A percentile compares a stretch with the other conserved stretches of the same genome.
phyloP scores from a whole-genome alignment of 2,113 vertebrate species.

The Syngnathoides biaculeatus region DNA sequence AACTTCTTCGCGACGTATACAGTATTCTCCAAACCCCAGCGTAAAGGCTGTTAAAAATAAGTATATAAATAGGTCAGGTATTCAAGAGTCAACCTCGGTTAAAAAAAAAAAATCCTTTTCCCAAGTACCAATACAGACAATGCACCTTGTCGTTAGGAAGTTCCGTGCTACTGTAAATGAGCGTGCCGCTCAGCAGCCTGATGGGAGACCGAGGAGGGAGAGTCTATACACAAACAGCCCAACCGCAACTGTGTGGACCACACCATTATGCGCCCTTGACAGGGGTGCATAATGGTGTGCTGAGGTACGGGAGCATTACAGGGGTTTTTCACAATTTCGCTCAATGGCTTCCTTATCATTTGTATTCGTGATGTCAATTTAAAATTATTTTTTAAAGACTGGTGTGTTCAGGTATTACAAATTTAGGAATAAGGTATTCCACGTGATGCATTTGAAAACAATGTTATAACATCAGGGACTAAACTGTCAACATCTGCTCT shows the following conservation, averaged over 20 bases:
- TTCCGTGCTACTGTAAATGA: slow-evolving; percentile 1
- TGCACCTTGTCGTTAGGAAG: not conserved
- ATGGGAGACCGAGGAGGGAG: slow-evolving; percentile 10
- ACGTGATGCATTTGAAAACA: not conserved
- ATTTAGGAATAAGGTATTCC: not conserved
- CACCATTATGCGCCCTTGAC: slow-evolving; percentile 45
- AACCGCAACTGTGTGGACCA: slow-evolving; percentile 33
- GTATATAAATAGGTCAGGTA: not conserved
- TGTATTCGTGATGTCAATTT: not conserved
- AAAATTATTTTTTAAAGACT: too few relatives aligned
- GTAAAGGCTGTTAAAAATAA: not conserved
- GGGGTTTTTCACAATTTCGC: too few relatives aligned
- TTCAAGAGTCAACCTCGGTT: not conserved
- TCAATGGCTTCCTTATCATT: too few relatives aligned
- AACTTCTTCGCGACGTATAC: slow-evolving; percentile 30
- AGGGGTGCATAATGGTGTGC: slow-evolving; percentile 20
- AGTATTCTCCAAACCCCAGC: not conserved
- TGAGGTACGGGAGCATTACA: not conserved
- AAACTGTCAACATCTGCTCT: not conserved
- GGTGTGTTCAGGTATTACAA: too few relatives aligned
- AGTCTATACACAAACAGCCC: slow-evolving; percentile 29
- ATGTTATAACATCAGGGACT: not conserved
- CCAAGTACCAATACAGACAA: slow-evolving; percentile 6
- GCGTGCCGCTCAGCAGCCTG: not conserved
- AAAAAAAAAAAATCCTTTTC: not conserved